These are phyloP conservation scores for Volucella inanis DNA, from an alignment of 2,888 invertebrate species.

Conservation along the genomic window DNA sequence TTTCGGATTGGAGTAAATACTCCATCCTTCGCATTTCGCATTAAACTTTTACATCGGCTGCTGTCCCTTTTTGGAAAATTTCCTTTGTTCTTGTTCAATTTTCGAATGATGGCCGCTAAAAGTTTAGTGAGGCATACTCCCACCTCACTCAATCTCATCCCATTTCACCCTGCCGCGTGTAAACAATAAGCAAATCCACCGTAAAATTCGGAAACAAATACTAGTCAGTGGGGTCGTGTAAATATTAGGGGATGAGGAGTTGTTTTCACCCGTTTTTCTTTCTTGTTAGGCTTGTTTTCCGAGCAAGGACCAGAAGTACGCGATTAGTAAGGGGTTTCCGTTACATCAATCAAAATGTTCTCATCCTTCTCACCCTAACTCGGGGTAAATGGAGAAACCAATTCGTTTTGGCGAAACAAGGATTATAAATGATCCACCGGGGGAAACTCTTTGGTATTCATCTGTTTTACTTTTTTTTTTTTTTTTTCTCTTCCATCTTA, in stretches of 20 bases:
- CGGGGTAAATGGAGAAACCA: constrained; percentile 17
- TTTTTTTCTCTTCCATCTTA: background rate
- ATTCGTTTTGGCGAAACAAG: constrained; percentile 39
- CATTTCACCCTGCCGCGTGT: background rate
- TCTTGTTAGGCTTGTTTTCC: background rate
- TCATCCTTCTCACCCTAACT: no score
- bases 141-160: background rate
- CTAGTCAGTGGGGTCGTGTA: background rate
- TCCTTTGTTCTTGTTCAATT: constrained; percentile 45
- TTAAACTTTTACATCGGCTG: background rate
- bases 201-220: background rate
- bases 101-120: constrained; percentile 41
- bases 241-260: constrained; percentile 9
- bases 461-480: background rate
- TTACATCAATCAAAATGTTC: constrained; percentile 41
- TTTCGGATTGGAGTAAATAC: background rate
- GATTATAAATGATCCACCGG: constrained; percentile 26
- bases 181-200: constrained; percentile 14
- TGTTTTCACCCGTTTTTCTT: constrained; percentile 3
- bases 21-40: background rate
- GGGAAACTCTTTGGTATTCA: background rate
- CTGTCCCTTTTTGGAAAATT: background rate
- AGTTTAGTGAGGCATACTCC: constrained; percentile 37
- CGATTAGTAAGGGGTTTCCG: constrained; percentile 43
- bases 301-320: constrained; percentile 25